phyloP scores from a whole-genome alignment of 30 jellyfish, hydroid and myxozoan species.

The Pseudorhiza aurosa region DNA sequence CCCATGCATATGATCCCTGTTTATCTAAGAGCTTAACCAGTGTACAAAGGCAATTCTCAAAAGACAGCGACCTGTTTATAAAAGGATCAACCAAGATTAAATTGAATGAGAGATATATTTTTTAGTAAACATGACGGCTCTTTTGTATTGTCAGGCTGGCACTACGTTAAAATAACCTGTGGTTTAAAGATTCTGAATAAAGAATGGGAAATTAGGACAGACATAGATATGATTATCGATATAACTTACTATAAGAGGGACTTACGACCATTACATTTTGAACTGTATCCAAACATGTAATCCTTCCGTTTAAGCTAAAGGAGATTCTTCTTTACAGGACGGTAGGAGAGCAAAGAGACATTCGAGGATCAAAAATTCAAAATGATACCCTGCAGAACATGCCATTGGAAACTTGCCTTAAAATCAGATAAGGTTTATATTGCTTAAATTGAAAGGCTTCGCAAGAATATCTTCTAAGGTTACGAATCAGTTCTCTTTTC shows the following conservation, averaged over 20 bases:
- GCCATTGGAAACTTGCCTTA: too few species aligned
- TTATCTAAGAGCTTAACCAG: constrained; percentile 32
- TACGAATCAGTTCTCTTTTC: too few species aligned
- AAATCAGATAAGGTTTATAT: too few species aligned
- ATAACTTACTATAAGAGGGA: constrained; percentile 12
- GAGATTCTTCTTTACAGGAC: neutral
- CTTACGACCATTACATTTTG: constrained; percentile 10
- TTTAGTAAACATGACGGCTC: constrained; percentile 42
- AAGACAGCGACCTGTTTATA: constrained; percentile 69
- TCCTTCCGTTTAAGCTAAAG: neutral
- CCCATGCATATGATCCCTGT: constrained; percentile 66
- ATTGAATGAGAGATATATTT: constrained; percentile 44
- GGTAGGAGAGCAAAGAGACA: too few species aligned
- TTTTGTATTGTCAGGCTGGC: constrained; percentile 51
- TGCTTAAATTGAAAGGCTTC: too few species aligned
- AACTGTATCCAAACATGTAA: neutral
- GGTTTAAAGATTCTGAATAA: constrained; percentile 39
- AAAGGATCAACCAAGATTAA: constrained; percentile 38
- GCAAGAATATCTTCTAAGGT: too few species aligned
- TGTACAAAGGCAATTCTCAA: constrained; percentile 57
- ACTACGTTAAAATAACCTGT: constrained; percentile 28
- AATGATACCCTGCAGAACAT: too few species aligned
- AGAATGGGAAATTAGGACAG: constrained; percentile 27
- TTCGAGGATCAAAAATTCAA: too few species aligned
- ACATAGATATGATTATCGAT: constrained; percentile 31